Evolutionary conservation across 2,797 vertebrate species (phyloP), one percentile per base, ranked within the genome.

Genomic region (Oreochromis mossambicus): DNA sequence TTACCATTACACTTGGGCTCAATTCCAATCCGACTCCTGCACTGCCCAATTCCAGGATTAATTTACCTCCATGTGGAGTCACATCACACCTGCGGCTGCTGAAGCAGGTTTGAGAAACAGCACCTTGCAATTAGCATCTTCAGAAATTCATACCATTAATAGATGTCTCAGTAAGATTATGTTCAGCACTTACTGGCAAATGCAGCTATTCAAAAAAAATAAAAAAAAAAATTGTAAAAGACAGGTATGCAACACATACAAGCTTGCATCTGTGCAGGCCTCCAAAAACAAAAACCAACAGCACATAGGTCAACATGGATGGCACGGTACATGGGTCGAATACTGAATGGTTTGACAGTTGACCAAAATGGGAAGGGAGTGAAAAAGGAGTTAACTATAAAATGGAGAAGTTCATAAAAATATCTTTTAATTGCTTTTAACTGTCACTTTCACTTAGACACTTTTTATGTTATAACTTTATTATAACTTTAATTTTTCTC

Each of bases 21-120:
- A 46, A 26, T 46, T 43, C 14, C 14, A 46, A n/a, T 66, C 61
- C 0, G 1, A n/a, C 32, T n/a, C 10, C 58, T 36, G 32, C 32
- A 63, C 58, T 0, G 3, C 14, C 0, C 32, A 19, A 36, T 36
- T 63, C 58, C 32, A 63, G 0, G 32, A 12, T 12, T 36, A 63
- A 36, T 12, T 32, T 36, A 63, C 17, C 0, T 63, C 19, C 1
- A 0, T 63, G 32, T 63, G 58, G 0, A n/a, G 19, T 63, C 6
- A 2, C 19, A 13, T 38, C 32, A 63, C 32, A 63, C 10, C 34
- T 38, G 58, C 6, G 6, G 32, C 32, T 38, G 61, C 4, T 66
- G 61, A 66, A 66, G 36, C n/a, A 66, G 36, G 34, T 14, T 66
- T 66, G n/a, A 41, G 12, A 66, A 66, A 66, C 34, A 8, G 61